Base-by-base conservation (phyloP, 2,113 vertebrate genomes). In the Bambusicola thoracicus region DNA sequence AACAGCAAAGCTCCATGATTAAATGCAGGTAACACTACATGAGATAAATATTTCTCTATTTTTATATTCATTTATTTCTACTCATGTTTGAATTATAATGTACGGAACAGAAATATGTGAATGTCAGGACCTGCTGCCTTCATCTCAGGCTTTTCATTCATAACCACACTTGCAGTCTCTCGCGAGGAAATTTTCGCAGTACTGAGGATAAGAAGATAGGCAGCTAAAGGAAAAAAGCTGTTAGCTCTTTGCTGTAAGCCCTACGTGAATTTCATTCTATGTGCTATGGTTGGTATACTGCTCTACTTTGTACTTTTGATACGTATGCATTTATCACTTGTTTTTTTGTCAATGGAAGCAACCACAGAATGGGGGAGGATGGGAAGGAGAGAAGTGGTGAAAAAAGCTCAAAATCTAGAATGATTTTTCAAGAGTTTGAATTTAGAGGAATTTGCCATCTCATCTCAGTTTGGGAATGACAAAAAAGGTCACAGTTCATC, bases 21-120 rank as follows among this genome's bases (percentile, higher is more conserved):
- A 77, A 77, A 83, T 74, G n/a, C 68, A 83, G 73, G 85, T 85
- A 81, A 67, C 70, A 44, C 19, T 85, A 67, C 51, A 59, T 44
- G 72, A 77, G 72, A 85, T 8, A 91, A 92, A 79, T 78, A 81
- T 36, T 81, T 79, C 62, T 43, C 27, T 48, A 32, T 70, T 72
- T 81, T 53, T 63, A 41, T 80, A 67, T 56, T 94, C 3, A 48
- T 85, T 81, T 90, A 70, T 90, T 94, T 92, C 70, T 74, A 78
- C 20, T 15, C 43, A 36, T 20, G 85, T 90, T 90, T 61, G 86
- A 92, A 34, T 80, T 72, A 53, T 75, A 92, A 40, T 44, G 17
- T 56, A 48, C 51, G 68, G 59, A 94, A 78, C 69, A 86, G 86
- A 84, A 90, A 40, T 0, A 4, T 67, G 46, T 84, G 73, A 72